phyloP scores from a whole-genome alignment of 2,113 vertebrate genomes.

The Illadopsis cleaveri region DNA sequence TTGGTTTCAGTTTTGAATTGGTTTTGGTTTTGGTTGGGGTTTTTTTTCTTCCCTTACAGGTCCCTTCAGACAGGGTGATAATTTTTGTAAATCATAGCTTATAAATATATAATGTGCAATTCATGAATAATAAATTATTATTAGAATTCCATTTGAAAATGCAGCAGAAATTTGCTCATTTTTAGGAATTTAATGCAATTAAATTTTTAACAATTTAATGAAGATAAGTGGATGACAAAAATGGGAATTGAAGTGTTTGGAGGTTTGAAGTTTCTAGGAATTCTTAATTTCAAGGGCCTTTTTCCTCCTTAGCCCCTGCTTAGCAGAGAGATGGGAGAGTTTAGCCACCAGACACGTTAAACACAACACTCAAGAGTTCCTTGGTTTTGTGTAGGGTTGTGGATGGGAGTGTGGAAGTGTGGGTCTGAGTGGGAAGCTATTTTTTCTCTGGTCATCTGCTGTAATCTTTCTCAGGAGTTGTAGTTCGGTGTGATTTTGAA shows the following conservation, averaged over 20 bases:
- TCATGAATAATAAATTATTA: background rate
- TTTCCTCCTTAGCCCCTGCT: background rate
- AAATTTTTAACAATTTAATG: background rate
- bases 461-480: background rate
- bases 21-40: fast-evolving
- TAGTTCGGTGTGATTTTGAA: background rate
- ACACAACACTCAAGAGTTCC: background rate
- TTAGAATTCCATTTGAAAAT: background rate
- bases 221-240: background rate
- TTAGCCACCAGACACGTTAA: background rate
- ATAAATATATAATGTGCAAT: background rate
- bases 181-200: background rate
- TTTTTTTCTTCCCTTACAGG: background rate
- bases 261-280: background rate
- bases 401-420: background rate
- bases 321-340: background rate
- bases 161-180: background rate
- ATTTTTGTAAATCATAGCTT: background rate
- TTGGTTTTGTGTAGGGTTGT: background rate
- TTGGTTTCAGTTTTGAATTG: background rate
- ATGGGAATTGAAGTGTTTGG: background rate
- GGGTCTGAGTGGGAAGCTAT: too few relatives aligned
- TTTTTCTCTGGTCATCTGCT: too few relatives aligned
- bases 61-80: background rate
- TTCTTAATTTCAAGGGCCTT: background rate